Conservation (phyloP, 1,140 invertebrate species). For the Ips nitidus region DNA sequence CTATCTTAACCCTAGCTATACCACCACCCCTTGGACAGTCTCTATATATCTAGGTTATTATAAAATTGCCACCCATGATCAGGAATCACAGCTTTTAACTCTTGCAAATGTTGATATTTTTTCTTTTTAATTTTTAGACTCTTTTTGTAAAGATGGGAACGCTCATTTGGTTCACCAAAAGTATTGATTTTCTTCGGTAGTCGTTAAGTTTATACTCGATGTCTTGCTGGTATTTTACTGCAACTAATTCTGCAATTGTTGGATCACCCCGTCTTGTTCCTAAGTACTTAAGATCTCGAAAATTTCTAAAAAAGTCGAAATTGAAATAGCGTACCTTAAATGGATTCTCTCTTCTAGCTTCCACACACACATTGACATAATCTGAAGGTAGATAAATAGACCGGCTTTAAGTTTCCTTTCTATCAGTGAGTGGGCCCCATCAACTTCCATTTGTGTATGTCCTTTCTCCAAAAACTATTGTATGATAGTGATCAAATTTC, state of each 20-base stretch:
- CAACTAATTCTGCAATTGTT: slow-evolving; percentile 2
- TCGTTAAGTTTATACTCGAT: neutral
- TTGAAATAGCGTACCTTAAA: neutral
- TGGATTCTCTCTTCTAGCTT: neutral
- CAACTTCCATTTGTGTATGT: slow-evolving; percentile 54
- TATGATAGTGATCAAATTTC: slow-evolving; percentile 44
- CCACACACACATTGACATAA: neutral
- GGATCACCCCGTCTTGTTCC: neutral
- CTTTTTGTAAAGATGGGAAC: neutral
- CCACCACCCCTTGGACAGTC: no score
- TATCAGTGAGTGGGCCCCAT: slow-evolving; percentile 48
- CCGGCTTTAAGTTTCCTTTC: slow-evolving; percentile 16
- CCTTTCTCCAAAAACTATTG: slow-evolving; percentile 53
- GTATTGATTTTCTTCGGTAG: neutral
- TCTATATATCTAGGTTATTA: neutral
- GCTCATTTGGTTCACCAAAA: neutral
- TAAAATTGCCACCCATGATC: neutral
- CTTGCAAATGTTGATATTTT: slow-evolving; percentile 4
- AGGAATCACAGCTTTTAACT: slow-evolving; percentile 1
- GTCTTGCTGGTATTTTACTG: neutral
- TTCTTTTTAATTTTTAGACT: neutral
- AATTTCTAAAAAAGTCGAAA: neutral
- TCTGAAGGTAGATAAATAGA: neutral
- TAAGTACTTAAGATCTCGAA: neutral
- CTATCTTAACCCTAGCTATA: no score